Base-by-base conservation (phyloP, 2,113 vertebrate genomes). In the Indri indri region DNA sequence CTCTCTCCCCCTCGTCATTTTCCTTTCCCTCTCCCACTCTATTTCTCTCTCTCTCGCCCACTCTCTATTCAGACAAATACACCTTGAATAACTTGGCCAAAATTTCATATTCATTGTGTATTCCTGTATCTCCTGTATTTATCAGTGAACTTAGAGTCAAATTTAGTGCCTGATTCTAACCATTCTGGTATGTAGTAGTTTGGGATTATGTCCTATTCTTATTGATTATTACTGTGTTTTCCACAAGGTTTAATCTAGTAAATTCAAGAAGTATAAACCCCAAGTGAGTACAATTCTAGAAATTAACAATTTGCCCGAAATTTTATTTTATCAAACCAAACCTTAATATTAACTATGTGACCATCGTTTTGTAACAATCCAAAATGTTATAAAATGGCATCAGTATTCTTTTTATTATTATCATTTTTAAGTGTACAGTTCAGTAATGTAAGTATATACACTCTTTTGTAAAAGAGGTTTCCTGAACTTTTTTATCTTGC, bases 351-450 rank as follows among this genome's bases (percentile, higher is more conserved):
- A 88, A 81, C 65, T 91, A 2, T 61, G 5, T 66, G 57, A 74
- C 5, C 59, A 61, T 59, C 34, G 30, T 66, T 94, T 80, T 76
- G 13, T 92, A 74, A 54, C 30, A 74, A 66, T 74, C 57, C 10
- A 92, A 84, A 92, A 74, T 88, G 25, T 70, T 91, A 57, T 76
- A 42, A 92, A 97, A 76, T 32, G 37, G 17, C 71, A 76, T 47
- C n/a, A 16, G 20, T 82, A 12, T 57, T 80, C 63, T 93, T 90
- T 84, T 81, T 87, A 18, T 70, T 52, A 32, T 91, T 63, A 57
- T 66, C 50, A 66, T 92, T 90, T 81, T 87, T 90, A 90, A 76
- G 61, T 40, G 4, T 50, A 63, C n/a, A 92, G 65, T 27, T 84
- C 13, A 79, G 8, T 52, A 74, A 18, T 54, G 9, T 61, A 87